These are phyloP conservation scores for Bolinopsis microptera DNA, from an alignment of 37 sponge, comb jelly and placozoan species.

Conservation along the genomic window DNA sequence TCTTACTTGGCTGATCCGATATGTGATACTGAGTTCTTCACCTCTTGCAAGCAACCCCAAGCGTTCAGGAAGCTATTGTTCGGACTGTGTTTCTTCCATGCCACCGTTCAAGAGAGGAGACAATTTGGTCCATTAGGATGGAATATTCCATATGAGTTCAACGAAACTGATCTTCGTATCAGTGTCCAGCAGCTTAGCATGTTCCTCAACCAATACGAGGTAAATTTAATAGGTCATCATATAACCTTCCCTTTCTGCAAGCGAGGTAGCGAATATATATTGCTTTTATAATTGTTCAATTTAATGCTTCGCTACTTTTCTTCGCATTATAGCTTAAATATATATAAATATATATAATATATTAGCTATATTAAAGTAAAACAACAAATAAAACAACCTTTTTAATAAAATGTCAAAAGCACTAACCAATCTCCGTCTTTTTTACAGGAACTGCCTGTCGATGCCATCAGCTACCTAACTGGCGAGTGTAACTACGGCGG, in stretches of 20 bases:
- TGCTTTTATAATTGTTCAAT: too few species aligned
- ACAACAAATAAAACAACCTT: too few species aligned
- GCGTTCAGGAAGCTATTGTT: slow-evolving; percentile 92
- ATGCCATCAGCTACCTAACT: slow-evolving; percentile 91
- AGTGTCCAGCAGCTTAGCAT: slow-evolving; percentile 93
- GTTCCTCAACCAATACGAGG: slow-evolving; percentile 99
- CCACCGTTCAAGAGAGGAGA: slow-evolving; percentile 92
- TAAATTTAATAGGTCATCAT: too few species aligned
- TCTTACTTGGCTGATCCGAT: slow-evolving; percentile 96
- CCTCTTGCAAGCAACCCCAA: slow-evolving; percentile 76
- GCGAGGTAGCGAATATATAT: too few species aligned
- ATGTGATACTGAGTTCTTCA: slow-evolving; percentile 92
- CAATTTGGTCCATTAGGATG: slow-evolving; percentile 97
- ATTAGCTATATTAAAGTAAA: too few species aligned
- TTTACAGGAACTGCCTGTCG: slow-evolving; percentile 87
- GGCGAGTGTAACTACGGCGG: slow-evolving; percentile 99
- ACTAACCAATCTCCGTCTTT: too few species aligned
- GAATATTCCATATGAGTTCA: slow-evolving; percentile 99
- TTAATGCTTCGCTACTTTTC: too few species aligned
- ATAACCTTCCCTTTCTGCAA: too few species aligned
- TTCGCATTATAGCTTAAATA: too few species aligned
- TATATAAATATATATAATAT: too few species aligned
- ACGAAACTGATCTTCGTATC: slow-evolving; percentile 98
- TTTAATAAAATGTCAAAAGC: too few species aligned
- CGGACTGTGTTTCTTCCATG: slow-evolving; percentile 99